phyloP scores from a whole-genome alignment of 23 tunicate species.

The Oikopleura dioica region DNA sequence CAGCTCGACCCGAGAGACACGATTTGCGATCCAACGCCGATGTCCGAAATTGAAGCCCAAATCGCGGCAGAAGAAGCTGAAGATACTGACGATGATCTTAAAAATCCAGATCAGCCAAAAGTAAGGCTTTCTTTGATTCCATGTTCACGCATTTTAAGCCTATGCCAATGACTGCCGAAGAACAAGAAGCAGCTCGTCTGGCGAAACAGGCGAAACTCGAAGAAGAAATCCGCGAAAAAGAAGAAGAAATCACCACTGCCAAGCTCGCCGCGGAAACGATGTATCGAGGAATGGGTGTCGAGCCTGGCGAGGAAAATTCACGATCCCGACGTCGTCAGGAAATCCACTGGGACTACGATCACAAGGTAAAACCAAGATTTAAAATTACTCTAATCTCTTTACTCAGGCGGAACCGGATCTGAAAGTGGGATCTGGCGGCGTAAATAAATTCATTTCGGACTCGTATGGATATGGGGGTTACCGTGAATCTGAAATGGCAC shows the following conservation, averaged over 20 bases:
- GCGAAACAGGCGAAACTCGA: not conserved
- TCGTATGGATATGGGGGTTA: not conserved
- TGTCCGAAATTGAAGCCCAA: not conserved
- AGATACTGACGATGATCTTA: not conserved
- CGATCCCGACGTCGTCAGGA: not conserved
- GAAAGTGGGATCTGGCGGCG: not conserved
- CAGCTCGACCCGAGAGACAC: not conserved
- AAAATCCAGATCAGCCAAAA: not conserved
- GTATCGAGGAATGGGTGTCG: not conserved
- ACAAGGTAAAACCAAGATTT: too few species aligned
- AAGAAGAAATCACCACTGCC: not conserved
- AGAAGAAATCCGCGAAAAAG: not conserved
- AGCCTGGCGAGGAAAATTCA: not conserved
- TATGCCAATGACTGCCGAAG: not conserved
- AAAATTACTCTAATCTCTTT: too few species aligned
- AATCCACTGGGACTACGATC: not conserved
- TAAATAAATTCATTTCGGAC: not conserved
- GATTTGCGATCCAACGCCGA: not conserved
- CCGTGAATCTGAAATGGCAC: not conserved
- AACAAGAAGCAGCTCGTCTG: not conserved
- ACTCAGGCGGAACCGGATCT: not conserved
- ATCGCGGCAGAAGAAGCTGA: not conserved
- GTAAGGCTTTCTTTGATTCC: too few species aligned
- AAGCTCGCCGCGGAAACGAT: not conserved
- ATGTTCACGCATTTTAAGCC: too few species aligned